Evolutionary conservation across 1,140 invertebrate species (phyloP).

Genomic region (Pteromalus puparum): DNA sequence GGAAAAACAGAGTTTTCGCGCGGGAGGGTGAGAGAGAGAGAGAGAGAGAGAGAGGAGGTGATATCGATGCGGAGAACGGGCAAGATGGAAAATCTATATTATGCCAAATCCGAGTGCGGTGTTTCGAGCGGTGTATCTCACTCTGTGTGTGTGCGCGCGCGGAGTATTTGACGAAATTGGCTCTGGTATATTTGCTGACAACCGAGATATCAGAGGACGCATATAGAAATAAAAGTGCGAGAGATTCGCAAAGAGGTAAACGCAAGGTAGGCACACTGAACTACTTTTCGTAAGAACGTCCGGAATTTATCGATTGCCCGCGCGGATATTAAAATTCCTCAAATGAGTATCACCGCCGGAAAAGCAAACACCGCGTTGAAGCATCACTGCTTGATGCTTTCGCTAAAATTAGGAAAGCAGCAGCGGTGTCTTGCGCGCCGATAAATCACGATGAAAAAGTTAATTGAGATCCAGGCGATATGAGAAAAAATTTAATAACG

Average conservation of each 20-base stretch:
- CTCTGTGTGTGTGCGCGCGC: background rate
- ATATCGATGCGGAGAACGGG: background rate
- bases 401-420: slow-evolving; percentile 2
- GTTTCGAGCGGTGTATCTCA: background rate
- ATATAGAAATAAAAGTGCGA: no score
- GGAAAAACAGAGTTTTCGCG: slow-evolving; percentile 40
- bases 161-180: background rate
- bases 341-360: slow-evolving; percentile 14
- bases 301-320: slow-evolving; percentile 40
- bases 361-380: background rate
- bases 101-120: background rate
- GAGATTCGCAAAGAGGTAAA: no score
- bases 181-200: background rate
- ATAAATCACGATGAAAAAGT: background rate
- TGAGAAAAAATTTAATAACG: background rate
- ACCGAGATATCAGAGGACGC: no score
- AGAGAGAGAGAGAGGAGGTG: no score
- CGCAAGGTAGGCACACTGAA: no score
- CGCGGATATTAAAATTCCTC: slow-evolving; percentile 38
- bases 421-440: background rate
- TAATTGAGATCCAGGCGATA: background rate
- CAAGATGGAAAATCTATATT: background rate
- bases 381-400: background rate
- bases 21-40: background rate
- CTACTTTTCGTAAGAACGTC: background rate